Evolutionary conservation across 1,140 invertebrate genomes (phyloP), one percentile per base, ranked within the genome.

Genomic region (Camponotus vicinus): DNA sequence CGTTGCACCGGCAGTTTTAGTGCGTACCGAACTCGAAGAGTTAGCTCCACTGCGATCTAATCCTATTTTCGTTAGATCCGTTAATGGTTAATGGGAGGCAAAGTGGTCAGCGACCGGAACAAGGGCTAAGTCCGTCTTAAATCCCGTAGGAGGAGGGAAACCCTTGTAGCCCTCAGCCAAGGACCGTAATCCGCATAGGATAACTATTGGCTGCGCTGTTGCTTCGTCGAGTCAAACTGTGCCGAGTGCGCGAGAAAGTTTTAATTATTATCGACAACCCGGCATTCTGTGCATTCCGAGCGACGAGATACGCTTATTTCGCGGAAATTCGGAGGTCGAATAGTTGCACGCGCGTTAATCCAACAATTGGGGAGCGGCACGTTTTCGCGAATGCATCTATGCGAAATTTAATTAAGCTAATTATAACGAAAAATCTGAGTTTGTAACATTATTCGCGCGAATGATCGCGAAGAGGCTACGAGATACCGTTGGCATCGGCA

Each of bases 31-130:
- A 85, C 45, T 85, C 57, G 85, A 71, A 69, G 45, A 70, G 32
- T 77, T 85, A 77, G 86, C 82, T 71, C 49, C 49, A 86, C 78
- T 59, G 77, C 86, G 82, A 90, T 90, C 91, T 95, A 95, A 95
- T 95, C 95, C 95, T 94, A 95, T 94, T 95, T 94, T 92, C 92
- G 93, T 89, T 92, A 93, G 92, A 95, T 95, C 94, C 94, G 93
- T 95, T 95, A 95, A 95, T 95, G 94, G 94, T 94, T 95, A 95
- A 95, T 95, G 94, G 94, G 89, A 94, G 92, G 93, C 94, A 95
- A 95, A 95, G 94, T 95, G 94, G 95, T 93, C 94, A 95, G 94
- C 93, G 90, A 93, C 93, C 93, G 93, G 94, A 95, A 95, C 94
- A 95, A 94, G 93, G 92, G 93, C 94, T 95, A 95, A 95, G 94